phyloP scores from a whole-genome alignment of 2,797 vertebrate genomes.

The Lepilemur septentrionalis region DNA sequence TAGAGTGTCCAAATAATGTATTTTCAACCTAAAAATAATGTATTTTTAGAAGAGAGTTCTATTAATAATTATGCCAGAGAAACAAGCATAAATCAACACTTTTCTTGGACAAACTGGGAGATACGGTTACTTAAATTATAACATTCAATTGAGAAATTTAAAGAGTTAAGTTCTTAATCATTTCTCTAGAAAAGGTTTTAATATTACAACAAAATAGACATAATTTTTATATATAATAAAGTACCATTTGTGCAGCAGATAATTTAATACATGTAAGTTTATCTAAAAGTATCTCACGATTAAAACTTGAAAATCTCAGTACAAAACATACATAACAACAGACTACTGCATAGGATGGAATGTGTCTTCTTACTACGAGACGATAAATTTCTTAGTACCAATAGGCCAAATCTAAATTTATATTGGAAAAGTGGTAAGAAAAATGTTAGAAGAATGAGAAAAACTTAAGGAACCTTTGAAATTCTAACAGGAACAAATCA shows the following conservation, averaged over 20 bases:
- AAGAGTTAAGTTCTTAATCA: neutral
- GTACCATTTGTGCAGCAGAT: neutral
- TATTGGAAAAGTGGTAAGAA: conserved; percentile 8
- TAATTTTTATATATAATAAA: neutral
- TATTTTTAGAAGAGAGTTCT: neutral
- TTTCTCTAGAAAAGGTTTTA: conserved; percentile 19
- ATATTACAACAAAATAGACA: neutral
- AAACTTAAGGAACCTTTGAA: conserved; percentile 34
- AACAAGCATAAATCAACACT: neutral
- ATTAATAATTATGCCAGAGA: neutral
- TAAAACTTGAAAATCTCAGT: neutral
- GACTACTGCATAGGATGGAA: neutral
- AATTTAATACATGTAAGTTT: neutral
- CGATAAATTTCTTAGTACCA: conserved; percentile 15
- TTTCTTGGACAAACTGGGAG: neutral
- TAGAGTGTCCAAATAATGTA: neutral
- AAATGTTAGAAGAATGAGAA: neutral
- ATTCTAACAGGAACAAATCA: conserved; percentile 44
- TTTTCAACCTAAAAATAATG: neutral
- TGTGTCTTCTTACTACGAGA: neutral
- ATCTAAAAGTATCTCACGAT: neutral
- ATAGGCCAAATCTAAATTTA: conserved; percentile 31
- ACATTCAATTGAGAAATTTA: neutral
- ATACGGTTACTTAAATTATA: neutral
- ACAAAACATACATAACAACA: neutral